Percentiles rank a stretch among this genome's conserved stretches.
phyloP scores from a whole-genome alignment of 2,797 vertebrate species.

The Oreochromis mossambicus region DNA sequence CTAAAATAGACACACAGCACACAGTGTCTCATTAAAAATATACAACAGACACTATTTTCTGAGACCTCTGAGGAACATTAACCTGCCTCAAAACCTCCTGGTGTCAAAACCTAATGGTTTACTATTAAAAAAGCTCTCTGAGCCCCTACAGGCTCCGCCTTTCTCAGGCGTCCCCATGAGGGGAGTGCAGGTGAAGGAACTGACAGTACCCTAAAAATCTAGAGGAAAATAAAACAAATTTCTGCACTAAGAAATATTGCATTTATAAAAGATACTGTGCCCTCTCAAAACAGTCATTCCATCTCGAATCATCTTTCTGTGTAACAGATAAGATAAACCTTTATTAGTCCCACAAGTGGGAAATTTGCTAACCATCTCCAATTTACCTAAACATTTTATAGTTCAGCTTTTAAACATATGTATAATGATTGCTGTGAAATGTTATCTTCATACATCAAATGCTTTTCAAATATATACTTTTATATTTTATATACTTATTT shows the following conservation, averaged over 20 bases:
- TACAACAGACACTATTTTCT: neutral
- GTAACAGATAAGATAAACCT: neutral
- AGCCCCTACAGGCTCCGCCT: neutral
- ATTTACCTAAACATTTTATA: neutral
- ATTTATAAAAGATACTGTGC: neutral
- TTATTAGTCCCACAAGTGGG: neutral
- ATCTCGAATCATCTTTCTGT: neutral
- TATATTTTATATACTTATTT: neutral
- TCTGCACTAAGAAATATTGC: neutral
- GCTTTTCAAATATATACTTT: neutral
- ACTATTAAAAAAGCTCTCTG: neutral
- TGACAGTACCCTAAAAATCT: neutral
- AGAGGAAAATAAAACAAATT: neutral
- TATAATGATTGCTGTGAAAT: neutral
- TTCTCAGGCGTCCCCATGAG: neutral
- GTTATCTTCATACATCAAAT: neutral
- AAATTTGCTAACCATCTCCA: neutral
- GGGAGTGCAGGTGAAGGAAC: neutral
- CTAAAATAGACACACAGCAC: neutral
- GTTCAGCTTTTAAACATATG: neutral
- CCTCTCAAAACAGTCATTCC: neutral
- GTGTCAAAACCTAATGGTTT: neutral
- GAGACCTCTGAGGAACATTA: neutral
- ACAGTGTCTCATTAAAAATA: neutral
- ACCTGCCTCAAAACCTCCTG: neutral